Conservation (phyloP, 2,113 vertebrate species). For the Ptilonorhynchus violaceus region DNA sequence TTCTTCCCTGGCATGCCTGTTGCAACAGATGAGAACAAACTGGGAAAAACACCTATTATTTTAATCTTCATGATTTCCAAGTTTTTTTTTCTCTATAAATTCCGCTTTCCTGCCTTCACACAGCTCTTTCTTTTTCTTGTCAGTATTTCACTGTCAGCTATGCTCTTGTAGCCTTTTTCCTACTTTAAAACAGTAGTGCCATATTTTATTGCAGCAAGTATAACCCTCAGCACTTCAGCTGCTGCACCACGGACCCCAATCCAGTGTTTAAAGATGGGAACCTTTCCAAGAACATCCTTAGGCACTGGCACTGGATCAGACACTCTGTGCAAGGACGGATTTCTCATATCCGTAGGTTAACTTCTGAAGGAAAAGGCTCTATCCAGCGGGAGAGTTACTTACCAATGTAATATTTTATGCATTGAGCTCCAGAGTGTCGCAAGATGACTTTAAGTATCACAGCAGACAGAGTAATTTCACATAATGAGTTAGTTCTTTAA, state of each 20-base stretch:
- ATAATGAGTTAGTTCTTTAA: conserved; percentile 47
- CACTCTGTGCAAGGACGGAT: neutral
- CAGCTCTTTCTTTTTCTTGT: neutral
- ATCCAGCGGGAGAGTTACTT: neutral
- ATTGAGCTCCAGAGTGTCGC: neutral
- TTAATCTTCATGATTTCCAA: neutral
- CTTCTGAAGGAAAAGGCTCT: conserved; percentile 12
- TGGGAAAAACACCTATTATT: neutral
- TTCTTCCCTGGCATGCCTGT: neutral
- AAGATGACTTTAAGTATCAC: conserved; percentile 33
- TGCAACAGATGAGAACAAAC: neutral
- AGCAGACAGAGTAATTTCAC: conserved; percentile 27
- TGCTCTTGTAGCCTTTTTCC: neutral
- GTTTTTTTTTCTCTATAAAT: neutral
- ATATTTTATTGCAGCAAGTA: neutral
- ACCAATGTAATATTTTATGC: conserved; percentile 39
- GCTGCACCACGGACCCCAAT: neutral
- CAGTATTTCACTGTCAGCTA: neutral
- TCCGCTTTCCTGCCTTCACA: neutral
- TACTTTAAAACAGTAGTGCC: neutral
- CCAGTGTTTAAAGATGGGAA: conserved; percentile 6
- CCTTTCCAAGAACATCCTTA: conserved; percentile 42
- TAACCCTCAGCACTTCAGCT: conserved; percentile 22
- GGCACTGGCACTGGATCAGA: conserved; percentile 51
- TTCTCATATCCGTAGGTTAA: conserved; percentile 33